Base-by-base conservation (phyloP, 2,888 invertebrate genomes). In the Reticulitermes lucifugus region DNA sequence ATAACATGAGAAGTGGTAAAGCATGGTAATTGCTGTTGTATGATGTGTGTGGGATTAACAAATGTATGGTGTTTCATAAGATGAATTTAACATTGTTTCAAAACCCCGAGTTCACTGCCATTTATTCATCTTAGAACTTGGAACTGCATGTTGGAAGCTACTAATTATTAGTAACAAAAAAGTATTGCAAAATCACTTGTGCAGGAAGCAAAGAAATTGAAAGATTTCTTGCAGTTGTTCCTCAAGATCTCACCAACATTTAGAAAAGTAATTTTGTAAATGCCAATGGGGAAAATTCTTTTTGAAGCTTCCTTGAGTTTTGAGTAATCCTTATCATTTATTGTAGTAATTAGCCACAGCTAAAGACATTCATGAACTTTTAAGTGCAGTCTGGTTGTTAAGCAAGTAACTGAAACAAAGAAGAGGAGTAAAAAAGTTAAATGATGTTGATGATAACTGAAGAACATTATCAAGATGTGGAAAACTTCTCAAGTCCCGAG, bases 41-140 rank as follows among this genome's bases (percentile, higher is more conserved):
- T 80, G 21, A 70, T 25, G 46, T 81, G 81, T 25, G 70, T 41
- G n/a, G 81, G n/a, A 65, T 81, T 81, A 70, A 81, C 81, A 81
- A 46, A 77, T 7, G 65, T 55, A 25, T 46, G 81, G 65, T 81
- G 65, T 43, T 65, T 81, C 10, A n/a, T 43, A n/a, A 59, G 77
- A 84, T 59, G 75, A 71, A 41, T 82, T 85, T 51, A 75, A 71
- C 46, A 29, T 65, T 59, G 79, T 79, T 77, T 81, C 41, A 51
- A 82, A 51, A 84, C 81, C 79, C 82, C 81, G 25, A 59, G 75
- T 85, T 85, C 85, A 85, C 85, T 85, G 85, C 85, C 85, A 85
- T 82, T 82, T 60, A 85, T 81, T 70, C 65, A 65, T 81, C 46
- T 70, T 81, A 59, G 80, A 59, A 73, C 73, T 22, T 83, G 59